Percentiles rank a stretch among this genome's conserved stretches.
phyloP scores from a whole-genome alignment of 2,888 invertebrate genomes.

The Noctua janthina region DNA sequence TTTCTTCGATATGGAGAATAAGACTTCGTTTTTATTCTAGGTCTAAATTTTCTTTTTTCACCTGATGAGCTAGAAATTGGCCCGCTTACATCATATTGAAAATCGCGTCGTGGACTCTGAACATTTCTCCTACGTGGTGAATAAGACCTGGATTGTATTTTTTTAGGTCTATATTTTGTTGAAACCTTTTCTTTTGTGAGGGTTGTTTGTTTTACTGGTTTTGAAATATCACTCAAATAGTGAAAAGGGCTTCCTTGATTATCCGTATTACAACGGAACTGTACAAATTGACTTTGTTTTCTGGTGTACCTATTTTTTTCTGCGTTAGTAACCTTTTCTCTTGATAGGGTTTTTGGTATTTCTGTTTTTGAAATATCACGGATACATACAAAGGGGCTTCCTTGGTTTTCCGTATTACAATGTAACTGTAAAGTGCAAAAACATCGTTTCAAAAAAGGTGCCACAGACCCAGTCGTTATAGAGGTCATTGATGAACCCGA shows the following conservation, averaged over 20 bases:
- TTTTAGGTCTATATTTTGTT: background rate
- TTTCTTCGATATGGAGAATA: background rate
- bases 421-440: slow-evolving; percentile 73
- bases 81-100: background rate
- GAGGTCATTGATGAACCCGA: slow-evolving; percentile 55
- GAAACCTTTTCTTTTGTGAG: too few species aligned
- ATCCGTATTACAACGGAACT: background rate
- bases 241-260: background rate
- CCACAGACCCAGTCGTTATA: slow-evolving; percentile 55
- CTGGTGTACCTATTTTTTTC: slow-evolving; percentile 11
- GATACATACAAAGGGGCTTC: slow-evolving; percentile 23
- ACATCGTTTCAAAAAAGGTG: slow-evolving; percentile 71
- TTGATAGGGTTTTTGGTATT: slow-evolving; percentile 11
- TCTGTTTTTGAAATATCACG: background rate
- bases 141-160: slow-evolving; percentile 29
- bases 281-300: slow-evolving; percentile 1
- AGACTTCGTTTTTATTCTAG: slow-evolving; percentile 15
- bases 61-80: slow-evolving; percentile 34
- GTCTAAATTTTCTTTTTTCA: slow-evolving; percentile 3
- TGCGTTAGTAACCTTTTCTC: slow-evolving; percentile 6
- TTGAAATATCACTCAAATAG: background rate
- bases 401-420: slow-evolving; percentile 27
- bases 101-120: background rate
- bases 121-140: background rate
- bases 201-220: background rate